Conservation (phyloP, 2,113 vertebrate species). For the Pterocles gutturalis region DNA sequence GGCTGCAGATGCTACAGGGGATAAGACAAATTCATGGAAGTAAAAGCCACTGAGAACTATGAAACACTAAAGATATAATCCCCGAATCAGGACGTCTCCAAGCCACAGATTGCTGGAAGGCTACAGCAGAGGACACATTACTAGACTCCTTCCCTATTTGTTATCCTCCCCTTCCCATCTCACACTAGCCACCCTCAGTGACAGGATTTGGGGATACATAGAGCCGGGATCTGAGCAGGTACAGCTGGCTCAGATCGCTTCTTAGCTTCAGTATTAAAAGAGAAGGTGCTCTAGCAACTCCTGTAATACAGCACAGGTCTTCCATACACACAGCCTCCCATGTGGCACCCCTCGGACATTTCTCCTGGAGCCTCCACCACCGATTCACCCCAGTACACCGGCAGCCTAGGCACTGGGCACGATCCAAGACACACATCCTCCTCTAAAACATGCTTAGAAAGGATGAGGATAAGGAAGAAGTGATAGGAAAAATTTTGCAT, state of each 20-base stretch:
- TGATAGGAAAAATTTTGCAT: background rate
- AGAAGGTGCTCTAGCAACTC: background rate
- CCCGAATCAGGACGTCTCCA: background rate
- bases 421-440: background rate
- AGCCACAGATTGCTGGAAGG: background rate
- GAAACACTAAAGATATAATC: background rate
- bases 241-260: background rate
- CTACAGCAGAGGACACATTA: accelerated
- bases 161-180: background rate
- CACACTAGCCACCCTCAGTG: background rate
- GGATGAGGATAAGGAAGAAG: background rate
- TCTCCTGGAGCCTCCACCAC: accelerated
- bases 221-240: background rate
- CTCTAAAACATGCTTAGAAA: background rate
- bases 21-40: background rate
- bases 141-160: background rate
- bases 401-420: background rate
- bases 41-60: background rate
- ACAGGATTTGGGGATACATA: background rate
- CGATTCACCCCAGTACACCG: background rate
- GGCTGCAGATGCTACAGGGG: background rate
- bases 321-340: background rate
- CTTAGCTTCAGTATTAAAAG: background rate
- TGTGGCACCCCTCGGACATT: background rate
- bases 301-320: background rate